phyloP scores from a whole-genome alignment of 2,113 vertebrate genomes.

The Phylloscopus whistleri region DNA sequence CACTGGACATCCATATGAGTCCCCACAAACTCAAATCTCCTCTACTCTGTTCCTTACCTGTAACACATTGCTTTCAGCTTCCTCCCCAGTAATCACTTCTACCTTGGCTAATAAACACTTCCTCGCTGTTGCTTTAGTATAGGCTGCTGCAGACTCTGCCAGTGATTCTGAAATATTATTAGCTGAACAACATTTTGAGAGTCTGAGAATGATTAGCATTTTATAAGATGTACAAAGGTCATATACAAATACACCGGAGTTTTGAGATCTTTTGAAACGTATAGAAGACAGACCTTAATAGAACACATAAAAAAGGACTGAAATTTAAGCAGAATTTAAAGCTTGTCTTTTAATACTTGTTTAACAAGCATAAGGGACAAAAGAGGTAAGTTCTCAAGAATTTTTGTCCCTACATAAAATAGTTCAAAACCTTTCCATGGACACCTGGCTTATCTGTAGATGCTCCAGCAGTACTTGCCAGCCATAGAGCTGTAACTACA shows the following conservation, averaged over 20 bases:
- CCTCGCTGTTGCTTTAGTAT: constrained; percentile 97
- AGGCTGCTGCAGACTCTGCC: constrained; percentile 95
- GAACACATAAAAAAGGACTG: background rate
- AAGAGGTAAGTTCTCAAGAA: background rate
- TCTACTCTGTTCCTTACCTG: constrained; percentile 76
- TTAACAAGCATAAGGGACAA: background rate
- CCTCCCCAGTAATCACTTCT: constrained; percentile 96
- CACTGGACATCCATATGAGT: background rate
- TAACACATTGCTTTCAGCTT: constrained; percentile 95
- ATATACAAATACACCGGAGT: background rate
- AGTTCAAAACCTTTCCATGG: background rate
- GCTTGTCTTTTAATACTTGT: background rate
- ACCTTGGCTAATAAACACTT: constrained; percentile 96
- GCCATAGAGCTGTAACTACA: background rate
- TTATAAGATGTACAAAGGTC: background rate
- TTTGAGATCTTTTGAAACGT: background rate
- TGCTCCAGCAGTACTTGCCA: background rate
- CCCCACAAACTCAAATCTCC: background rate
- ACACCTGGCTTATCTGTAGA: background rate
- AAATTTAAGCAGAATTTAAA: background rate
- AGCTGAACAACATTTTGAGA: constrained; percentile 63
- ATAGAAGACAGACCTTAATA: background rate
- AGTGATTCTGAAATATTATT: constrained; percentile 89
- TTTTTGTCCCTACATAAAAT: background rate
- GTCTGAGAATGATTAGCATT: background rate